Evolutionary conservation across 2,113 vertebrate genomes (phyloP).

Genomic region (Oceanites oceanicus): DNA sequence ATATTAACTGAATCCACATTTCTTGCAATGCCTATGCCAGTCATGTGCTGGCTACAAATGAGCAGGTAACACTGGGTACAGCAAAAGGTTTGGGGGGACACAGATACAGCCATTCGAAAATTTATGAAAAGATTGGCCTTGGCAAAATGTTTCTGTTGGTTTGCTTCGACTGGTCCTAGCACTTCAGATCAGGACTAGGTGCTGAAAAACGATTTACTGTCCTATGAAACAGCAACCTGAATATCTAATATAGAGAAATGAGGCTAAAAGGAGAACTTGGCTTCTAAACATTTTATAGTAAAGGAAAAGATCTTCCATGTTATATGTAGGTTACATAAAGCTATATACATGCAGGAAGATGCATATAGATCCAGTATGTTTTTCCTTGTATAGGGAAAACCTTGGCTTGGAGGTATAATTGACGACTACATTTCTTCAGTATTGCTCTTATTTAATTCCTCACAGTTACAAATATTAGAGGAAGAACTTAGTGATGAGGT

Average conservation of each 20-base stretch:
- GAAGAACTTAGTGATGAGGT: not conserved
- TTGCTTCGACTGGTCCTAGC: not conserved
- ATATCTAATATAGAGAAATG: not conserved
- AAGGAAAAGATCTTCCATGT: not conserved
- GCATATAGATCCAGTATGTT: not conserved
- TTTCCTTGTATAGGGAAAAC: not conserved
- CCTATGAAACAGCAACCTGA: not conserved
- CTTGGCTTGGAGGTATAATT: not conserved
- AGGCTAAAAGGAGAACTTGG: not conserved
- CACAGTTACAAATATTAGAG: not conserved
- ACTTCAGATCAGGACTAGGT: not conserved
- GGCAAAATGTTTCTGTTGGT: not conserved
- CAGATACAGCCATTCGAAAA: not conserved
- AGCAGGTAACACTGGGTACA: not conserved
- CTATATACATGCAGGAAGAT: not conserved
- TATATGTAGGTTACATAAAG: not conserved
- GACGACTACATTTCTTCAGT: not conserved
- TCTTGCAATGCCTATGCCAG: not conserved
- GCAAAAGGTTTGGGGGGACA: not conserved
- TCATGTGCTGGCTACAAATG: not conserved
- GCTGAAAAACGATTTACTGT: not conserved
- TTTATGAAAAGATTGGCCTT: not conserved
- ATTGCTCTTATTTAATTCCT: not conserved
- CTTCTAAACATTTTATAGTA: not conserved
- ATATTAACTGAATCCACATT: not conserved